Evolutionary conservation across 2,797 vertebrate species (phyloP).

Genomic region (Bradypodion pumilum): DNA sequence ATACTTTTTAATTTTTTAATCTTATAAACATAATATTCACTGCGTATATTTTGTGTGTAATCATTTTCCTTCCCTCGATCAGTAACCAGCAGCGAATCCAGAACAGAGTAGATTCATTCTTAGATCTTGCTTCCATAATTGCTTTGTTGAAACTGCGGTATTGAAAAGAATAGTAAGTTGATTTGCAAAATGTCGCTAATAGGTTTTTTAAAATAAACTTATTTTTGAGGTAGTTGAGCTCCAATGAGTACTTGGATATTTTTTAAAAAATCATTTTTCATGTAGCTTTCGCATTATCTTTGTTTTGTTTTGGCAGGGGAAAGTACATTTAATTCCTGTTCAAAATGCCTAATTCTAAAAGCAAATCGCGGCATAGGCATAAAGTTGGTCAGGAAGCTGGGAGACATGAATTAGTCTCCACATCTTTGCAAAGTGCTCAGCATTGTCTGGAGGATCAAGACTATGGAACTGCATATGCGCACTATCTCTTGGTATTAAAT

Average conservation of each 20-base stretch:
- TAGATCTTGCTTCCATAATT: neutral
- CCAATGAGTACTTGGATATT: neutral
- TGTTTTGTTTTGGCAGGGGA: neutral
- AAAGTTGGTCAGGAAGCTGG: conserved; percentile 79
- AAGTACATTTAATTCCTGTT: fast-evolving
- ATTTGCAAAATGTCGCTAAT: neutral
- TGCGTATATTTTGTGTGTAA: no score
- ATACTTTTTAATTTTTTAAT: no score
- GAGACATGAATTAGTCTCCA: conserved; percentile 86
- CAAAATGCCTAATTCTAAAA: conserved; percentile 82
- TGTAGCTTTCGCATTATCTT: neutral
- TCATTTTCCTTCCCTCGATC: neutral
- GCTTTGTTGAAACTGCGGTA: neutral
- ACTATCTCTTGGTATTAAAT: conserved; percentile 93
- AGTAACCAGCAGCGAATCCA: neutral
- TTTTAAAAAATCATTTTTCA: neutral
- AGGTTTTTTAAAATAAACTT: neutral
- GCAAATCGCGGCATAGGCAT: conserved; percentile 71
- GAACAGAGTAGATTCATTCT: neutral
- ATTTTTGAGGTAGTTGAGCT: neutral
- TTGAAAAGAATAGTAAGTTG: neutral
- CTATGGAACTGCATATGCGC: conserved; percentile 94
- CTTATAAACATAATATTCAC: no score
- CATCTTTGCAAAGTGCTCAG: conserved; percentile 91
- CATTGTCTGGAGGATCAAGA: conserved; percentile 89